phyloP scores from a whole-genome alignment of 2,113 vertebrate species.

The Cariama cristata region DNA sequence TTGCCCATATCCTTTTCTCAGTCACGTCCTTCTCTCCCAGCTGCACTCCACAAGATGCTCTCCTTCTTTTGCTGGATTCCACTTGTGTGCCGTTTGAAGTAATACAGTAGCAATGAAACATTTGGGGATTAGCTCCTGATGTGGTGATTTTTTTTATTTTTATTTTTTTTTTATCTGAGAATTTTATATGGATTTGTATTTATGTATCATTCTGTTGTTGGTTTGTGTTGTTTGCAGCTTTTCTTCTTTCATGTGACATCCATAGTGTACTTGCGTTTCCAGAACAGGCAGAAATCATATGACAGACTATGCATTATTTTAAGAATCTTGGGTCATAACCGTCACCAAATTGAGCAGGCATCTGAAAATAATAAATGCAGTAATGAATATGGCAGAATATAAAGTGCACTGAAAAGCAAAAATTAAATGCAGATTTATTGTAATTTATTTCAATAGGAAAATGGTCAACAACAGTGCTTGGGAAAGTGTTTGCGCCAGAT shows the following conservation, averaged over 20 bases:
- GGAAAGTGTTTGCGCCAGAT: constrained; percentile 88
- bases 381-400: constrained; percentile 12
- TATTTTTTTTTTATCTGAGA: background rate
- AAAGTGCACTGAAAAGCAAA: constrained; percentile 34
- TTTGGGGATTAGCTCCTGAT: background rate
- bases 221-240: background rate
- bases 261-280: background rate
- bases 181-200: background rate
- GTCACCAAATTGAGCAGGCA: background rate
- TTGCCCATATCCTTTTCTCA: background rate
- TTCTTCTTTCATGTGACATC: background rate
- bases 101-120: background rate
- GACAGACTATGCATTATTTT: background rate
- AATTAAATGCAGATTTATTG: constrained; percentile 70
- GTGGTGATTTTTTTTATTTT: background rate
- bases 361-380: constrained; percentile 42
- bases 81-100: background rate
- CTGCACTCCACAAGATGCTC: background rate
- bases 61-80: background rate
- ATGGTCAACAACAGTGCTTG: constrained; percentile 84
- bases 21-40: background rate
- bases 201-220: background rate
- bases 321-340: constrained; percentile 8
- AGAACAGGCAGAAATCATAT: background rate
- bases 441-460: constrained; percentile 78